Conservation (phyloP, 2,113 vertebrate genomes). For the Albula goreensis region DNA sequence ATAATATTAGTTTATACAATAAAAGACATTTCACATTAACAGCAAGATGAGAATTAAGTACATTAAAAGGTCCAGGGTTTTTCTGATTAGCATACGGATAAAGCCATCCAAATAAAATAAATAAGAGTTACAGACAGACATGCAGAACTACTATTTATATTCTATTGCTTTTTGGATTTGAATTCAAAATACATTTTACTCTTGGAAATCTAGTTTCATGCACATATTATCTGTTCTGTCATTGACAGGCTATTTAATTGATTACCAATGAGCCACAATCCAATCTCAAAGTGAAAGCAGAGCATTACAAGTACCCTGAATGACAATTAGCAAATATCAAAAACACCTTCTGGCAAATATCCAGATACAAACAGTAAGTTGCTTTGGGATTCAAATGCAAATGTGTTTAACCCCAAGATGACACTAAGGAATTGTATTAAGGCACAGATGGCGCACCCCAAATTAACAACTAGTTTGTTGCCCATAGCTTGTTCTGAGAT, state of each 20-base stretch:
- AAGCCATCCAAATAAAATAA: no score
- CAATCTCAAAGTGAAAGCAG: background rate
- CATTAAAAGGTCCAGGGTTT: background rate
- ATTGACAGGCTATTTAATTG: background rate
- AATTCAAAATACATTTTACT: background rate
- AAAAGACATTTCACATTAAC: background rate
- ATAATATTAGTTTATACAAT: background rate
- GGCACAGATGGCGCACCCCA: background rate
- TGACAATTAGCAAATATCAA: background rate
- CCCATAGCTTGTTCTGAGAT: background rate
- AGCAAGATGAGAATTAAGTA: background rate
- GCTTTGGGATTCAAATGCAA: background rate
- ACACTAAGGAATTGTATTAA: background rate
- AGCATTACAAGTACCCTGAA: background rate
- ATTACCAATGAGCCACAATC: background rate
- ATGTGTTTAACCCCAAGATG: background rate
- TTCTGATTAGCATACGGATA: no score
- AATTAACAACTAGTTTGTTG: background rate
- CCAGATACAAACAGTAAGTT: background rate
- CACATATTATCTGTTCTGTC: background rate
- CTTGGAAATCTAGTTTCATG: background rate
- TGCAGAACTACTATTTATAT: no score
- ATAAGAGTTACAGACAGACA: no score
- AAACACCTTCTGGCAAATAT: constrained; percentile 11
- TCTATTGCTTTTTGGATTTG: background rate